These are phyloP conservation scores for Leucophora obtusa DNA, from an alignment of 2,888 invertebrate species.

Conservation along the genomic window DNA sequence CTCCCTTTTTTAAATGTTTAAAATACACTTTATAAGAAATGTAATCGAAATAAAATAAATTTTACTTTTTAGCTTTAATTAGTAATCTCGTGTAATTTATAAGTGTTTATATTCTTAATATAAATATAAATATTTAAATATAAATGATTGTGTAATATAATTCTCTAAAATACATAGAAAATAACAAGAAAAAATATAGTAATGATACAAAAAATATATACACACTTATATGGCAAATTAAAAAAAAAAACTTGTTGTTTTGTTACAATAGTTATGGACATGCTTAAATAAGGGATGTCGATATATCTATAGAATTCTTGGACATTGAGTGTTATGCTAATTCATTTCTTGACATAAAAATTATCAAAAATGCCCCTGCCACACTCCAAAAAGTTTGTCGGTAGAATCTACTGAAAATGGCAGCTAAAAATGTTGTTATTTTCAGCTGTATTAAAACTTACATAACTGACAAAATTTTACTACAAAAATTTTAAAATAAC, in stretches of 20 bases:
- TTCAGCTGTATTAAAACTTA: no score
- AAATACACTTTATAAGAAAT: slow-evolving; percentile 17
- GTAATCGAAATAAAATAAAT: slow-evolving; percentile 27
- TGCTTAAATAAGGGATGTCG: no score
- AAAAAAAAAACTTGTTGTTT: slow-evolving; percentile 36
- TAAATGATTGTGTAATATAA: slow-evolving; percentile 47
- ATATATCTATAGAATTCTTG: no score
- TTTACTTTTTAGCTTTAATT: slow-evolving; percentile 59
- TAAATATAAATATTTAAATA: no score
- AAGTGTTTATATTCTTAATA: slow-evolving; percentile 45
- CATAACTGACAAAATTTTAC: no score
- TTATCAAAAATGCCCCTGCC: no score
- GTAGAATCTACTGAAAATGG: no score
- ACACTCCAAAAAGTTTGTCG: no score
- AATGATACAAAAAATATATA: slow-evolving; percentile 55
- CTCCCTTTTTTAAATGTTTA: slow-evolving; percentile 23
- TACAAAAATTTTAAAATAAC: no score
- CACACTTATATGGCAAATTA: slow-evolving; percentile 55
- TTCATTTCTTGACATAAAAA: no score
- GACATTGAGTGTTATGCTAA: no score
- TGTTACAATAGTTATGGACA: background rate
- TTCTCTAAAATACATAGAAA: slow-evolving; percentile 44
- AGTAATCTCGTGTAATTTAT: slow-evolving; percentile 50
- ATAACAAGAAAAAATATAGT: slow-evolving; percentile 43
- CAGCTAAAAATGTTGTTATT: no score